Evolutionary conservation across 2,888 invertebrate genomes (phyloP).

Genomic region (Macaria notata): DNA sequence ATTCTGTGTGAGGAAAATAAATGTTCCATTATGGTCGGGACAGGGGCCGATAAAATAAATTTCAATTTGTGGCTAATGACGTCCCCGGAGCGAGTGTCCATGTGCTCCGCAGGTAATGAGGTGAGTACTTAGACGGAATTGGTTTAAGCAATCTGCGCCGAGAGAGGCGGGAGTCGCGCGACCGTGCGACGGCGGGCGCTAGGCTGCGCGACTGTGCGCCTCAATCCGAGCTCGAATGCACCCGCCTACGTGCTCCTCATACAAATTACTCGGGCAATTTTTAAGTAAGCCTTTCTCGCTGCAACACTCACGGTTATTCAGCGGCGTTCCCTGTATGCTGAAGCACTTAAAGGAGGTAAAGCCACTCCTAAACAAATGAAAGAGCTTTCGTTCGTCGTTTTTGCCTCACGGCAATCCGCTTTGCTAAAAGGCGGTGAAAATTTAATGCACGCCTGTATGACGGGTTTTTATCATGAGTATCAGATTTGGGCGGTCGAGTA

Average conservation of each 20-base stretch:
- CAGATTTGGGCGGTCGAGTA: slow-evolving; percentile 35
- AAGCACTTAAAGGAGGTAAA: slow-evolving; percentile 73
- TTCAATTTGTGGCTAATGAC: slow-evolving; percentile 70
- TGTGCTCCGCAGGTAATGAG: slow-evolving; percentile 63
- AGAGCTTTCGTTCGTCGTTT: slow-evolving; percentile 67
- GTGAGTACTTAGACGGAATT: slow-evolving; percentile 69
- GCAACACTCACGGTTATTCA: slow-evolving; percentile 76
- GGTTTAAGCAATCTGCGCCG: slow-evolving; percentile 65
- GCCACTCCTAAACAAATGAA: slow-evolving; percentile 78
- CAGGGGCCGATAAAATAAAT: slow-evolving; percentile 64
- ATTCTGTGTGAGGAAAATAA: slow-evolving; percentile 44
- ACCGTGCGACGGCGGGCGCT: slow-evolving; percentile 34
- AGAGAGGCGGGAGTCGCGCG: slow-evolving; percentile 45
- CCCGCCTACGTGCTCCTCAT: slow-evolving; percentile 77
- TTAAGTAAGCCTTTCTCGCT: slow-evolving; percentile 74
- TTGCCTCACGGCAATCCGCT: slow-evolving; percentile 66
- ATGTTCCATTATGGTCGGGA: slow-evolving; percentile 54
- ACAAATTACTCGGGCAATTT: slow-evolving; percentile 75
- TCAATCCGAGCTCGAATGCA: slow-evolving; percentile 65
- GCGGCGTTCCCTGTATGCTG: slow-evolving; percentile 60
- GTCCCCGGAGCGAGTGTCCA: slow-evolving; percentile 60
- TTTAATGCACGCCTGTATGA: slow-evolving; percentile 67
- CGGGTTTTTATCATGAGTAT: slow-evolving; percentile 38
- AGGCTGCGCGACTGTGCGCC: slow-evolving; percentile 32
- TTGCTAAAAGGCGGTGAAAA: slow-evolving; percentile 70